Percentiles rank a stretch among this genome's conserved stretches.
These are phyloP conservation scores for Gambusia affinis DNA, from an alignment of 2,113 vertebrate species.

Conservation along the genomic window DNA sequence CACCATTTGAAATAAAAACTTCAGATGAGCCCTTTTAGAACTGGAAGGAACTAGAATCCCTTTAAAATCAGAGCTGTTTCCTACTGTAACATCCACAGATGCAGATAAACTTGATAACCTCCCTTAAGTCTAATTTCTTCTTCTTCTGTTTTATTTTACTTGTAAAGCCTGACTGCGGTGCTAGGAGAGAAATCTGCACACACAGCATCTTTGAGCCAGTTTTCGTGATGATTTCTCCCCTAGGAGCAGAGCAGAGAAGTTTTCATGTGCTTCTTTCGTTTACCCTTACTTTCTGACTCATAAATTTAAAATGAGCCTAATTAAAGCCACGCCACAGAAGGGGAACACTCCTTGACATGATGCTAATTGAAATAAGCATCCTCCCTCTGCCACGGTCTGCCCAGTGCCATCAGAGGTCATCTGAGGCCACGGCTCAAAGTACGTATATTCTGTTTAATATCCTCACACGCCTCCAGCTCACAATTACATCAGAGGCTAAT, in stretches of 20 bases:
- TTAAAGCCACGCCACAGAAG: conserved; percentile 5
- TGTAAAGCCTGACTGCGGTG: background rate
- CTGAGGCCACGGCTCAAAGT: conserved; percentile 26
- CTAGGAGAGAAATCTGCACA: background rate
- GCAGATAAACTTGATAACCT: background rate
- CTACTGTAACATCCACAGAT: background rate
- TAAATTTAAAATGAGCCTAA: conserved; percentile 63
- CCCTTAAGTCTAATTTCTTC: too few species aligned
- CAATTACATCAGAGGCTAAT: conserved; percentile 23
- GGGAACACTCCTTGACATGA: conserved; percentile 35
- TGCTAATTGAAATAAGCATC: conserved; percentile 67
- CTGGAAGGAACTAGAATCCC: too few species aligned
- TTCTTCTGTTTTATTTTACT: background rate
- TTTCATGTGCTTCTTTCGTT: conserved; percentile 32
- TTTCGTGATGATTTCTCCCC: background rate
- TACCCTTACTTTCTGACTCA: conserved; percentile 14
- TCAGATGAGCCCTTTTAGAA: too few species aligned
- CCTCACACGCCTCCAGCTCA: conserved; percentile 33
- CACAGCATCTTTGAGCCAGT: background rate
- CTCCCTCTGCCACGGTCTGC: conserved; percentile 34
- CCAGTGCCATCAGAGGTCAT: conserved; percentile 53
- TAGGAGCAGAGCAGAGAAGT: background rate
- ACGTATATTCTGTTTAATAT: conserved; percentile 16
- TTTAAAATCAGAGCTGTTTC: background rate
- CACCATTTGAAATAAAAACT: too few species aligned